Base-by-base conservation (phyloP, 2,888 invertebrate species). In the Tetrapedia diversipes region DNA sequence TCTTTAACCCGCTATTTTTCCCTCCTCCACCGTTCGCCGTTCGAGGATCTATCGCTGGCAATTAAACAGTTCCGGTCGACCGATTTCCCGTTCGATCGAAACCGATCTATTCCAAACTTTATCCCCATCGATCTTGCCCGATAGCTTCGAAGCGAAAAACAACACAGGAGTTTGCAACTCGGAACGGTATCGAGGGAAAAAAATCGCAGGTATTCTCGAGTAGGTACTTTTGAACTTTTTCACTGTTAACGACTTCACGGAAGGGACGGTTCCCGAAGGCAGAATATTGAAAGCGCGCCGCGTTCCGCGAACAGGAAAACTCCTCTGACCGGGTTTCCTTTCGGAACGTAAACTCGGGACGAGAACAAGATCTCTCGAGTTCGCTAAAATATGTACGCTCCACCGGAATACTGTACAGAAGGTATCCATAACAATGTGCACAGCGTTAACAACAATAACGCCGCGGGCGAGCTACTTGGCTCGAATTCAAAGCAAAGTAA, bases 261-360 rank as follows among this genome's bases (percentile, higher is more conserved):
- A 34, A 43, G 16, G 49, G 41, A 8, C 6, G 32, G 11, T 43
- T 53, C 32, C 51, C 4, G 24, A 8, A 4, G 34, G 34, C 14
- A 8, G 60, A 22, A 16, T 34, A 54, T 34, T 47, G 56, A 49
- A 56, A 39, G 32, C 64, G 32, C 34, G 65, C 34, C 57, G 34
- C 32, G 57, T 59, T 59, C 37, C 37, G 1, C 37, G 47, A 49
- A 24, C 39, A 24, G 32, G 32, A 6, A 11, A 60, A 43, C 45
- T 51, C 39, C 24, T 43, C 16, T n/a, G 73, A 43, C 70, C 74
- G 63, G 63, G 57, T 51, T 70, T 56, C 32, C 51, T 24, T 29
- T 24, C 27, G 11, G 4, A 45, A 27, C 49, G 56, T 39, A 43
- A 73, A 73, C 57, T 54, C 24, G 59, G 24, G 10, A 41, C 22